Percentiles rank a stretch among this genome's conserved stretches.
Conservation (phyloP, 2,113 vertebrate species). For the Heliornis fulica region DNA sequence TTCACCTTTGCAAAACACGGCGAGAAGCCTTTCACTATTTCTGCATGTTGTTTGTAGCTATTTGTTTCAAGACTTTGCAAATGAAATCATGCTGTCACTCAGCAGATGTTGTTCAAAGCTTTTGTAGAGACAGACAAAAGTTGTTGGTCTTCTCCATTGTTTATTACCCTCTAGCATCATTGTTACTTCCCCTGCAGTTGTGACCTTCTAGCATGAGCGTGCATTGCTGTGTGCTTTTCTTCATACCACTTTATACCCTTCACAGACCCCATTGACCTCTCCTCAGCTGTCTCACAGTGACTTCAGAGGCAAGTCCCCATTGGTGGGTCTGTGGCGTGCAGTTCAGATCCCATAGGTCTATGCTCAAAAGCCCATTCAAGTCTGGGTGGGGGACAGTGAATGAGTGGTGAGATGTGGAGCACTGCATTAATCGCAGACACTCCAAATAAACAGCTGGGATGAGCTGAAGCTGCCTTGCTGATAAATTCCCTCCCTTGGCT, state of each 20-base stretch:
- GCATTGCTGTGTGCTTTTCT: background rate
- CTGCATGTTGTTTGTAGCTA: background rate
- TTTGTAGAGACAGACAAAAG: background rate
- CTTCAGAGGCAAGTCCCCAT: background rate
- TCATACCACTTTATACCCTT: background rate
- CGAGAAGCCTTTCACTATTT: background rate
- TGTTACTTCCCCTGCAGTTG: background rate
- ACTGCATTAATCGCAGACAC: background rate
- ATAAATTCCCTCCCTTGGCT: background rate
- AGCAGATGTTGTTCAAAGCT: background rate
- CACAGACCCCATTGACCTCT: background rate
- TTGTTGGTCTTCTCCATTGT: background rate
- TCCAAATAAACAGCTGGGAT: background rate
- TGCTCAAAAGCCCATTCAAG: background rate
- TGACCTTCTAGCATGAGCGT: background rate
- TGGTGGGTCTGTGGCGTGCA: background rate
- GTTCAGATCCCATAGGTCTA: background rate
- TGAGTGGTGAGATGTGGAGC: background rate
- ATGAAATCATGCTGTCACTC: background rate
- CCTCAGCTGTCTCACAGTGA: background rate
- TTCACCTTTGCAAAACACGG: conserved; percentile 32
- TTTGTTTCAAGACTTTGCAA: conserved; percentile 8
- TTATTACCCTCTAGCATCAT: background rate
- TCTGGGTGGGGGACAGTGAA: background rate
- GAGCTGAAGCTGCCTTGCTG: background rate